Conservation (phyloP, 2,113 vertebrate genomes). For the Orcinus orca region DNA sequence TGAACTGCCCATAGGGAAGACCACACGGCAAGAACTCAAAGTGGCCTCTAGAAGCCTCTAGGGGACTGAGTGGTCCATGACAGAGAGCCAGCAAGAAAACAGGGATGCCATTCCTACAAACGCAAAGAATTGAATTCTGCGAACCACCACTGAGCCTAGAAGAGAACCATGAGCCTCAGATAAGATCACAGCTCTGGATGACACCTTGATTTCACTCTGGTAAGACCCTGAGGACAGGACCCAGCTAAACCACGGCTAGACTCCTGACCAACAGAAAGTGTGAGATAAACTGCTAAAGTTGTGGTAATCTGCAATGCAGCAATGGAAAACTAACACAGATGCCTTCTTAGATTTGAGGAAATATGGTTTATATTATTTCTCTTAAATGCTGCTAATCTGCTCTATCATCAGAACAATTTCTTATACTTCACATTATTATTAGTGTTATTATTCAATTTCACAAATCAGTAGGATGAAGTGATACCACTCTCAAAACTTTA, state of each 20-base stretch:
- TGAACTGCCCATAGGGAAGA: background rate
- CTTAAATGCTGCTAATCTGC: background rate
- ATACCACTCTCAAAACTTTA: constrained; percentile 2
- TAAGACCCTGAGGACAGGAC: background rate
- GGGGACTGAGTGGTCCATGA: background rate
- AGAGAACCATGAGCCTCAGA: background rate
- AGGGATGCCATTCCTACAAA: background rate
- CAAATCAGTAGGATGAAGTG: background rate
- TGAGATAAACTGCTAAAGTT: background rate
- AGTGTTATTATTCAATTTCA: constrained; percentile 3
- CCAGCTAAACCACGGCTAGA: background rate
- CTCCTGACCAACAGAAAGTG: background rate
- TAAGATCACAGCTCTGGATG: background rate
- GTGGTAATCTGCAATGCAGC: background rate
- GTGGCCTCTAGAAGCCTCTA: background rate
- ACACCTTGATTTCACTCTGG: background rate
- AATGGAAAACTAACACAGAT: background rate
- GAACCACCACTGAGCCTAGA: background rate
- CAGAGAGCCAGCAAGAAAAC: background rate
- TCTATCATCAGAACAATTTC: background rate
- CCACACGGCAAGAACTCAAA: background rate
- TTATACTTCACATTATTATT: background rate
- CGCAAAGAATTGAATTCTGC: background rate
- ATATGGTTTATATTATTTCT: background rate
- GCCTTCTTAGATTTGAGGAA: background rate